Conservation (phyloP, 2,888 invertebrate species). For the Pinctada fucata region DNA sequence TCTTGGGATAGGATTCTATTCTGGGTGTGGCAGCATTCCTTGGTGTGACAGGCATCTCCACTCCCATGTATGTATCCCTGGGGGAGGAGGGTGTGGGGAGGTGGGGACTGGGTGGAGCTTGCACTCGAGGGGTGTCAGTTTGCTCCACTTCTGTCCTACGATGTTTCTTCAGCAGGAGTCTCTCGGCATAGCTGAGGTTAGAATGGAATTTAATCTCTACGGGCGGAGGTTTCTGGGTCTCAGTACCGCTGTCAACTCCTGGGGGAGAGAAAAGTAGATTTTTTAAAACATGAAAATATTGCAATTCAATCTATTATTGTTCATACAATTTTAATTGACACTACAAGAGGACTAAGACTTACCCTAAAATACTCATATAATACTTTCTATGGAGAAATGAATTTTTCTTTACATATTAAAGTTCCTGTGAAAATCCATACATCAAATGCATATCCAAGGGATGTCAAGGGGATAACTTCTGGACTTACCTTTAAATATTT, state of each 20-base stretch:
- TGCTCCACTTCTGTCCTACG: constrained; percentile 65
- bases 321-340: too few species aligned
- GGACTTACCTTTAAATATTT: too few species aligned
- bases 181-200: constrained; percentile 71
- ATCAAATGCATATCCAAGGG: too few species aligned
- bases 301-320: too few species aligned
- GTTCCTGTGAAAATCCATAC: too few species aligned
- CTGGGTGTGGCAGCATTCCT: constrained; percentile 24
- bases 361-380: too few species aligned
- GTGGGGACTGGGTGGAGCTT: constrained; percentile 2
- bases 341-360: too few species aligned
- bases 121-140: constrained; percentile 48
- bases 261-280: neutral
- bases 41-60: constrained; percentile 23
- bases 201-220: constrained; percentile 69
- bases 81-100: neutral
- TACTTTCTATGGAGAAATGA: too few species aligned
- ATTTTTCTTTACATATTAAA: too few species aligned
- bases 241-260: constrained; percentile 27
- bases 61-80: neutral
- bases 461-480: too few species aligned
- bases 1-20: constrained; percentile 20
- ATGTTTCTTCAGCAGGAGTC: constrained; percentile 73
- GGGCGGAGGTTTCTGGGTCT: constrained; percentile 42
- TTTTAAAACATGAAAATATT: neutral